Evolutionary conservation across 1,140 invertebrate genomes (phyloP), one percentile per base, ranked within the genome.

Genomic region (Aleiodes sp.): DNA sequence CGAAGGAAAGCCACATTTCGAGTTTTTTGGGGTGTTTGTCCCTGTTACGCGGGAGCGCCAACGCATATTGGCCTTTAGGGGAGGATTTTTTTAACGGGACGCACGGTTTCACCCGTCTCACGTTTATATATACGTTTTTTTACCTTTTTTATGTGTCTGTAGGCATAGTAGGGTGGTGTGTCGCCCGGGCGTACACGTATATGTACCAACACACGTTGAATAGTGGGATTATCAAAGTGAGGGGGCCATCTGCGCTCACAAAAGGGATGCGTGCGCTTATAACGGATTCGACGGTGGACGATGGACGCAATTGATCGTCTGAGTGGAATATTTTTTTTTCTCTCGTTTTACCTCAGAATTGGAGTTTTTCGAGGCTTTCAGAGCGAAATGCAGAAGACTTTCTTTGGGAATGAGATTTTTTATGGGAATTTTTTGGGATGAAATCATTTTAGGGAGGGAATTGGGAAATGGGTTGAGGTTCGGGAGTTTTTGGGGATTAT

Each of bases 161-260:
- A 29, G 24, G 31, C 29, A 26, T 59, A 59, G 9, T 59, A 26
- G 28, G 24, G 56, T 59, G 56, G 56, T 52, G 21, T 52, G 46
- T 31, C 56, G 56, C 56, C 56, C 56, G 28, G 56, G 24, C 24
- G 56, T n/a, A 29, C 68, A 72, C 61, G 70, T 75, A 65, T 74
- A 66, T 72, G 60, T 74, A 73, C 57, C 66, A 31, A 46, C 56
- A 59, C 26, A 59, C 56, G 28, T 29, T 26, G 21, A 59, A 59
- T 26, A 31, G n/a, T 59, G 56, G 56, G 56, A 59, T 59, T 59
- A 59, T 59, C 57, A 72, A 71, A 62, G 70, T 73, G 70, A 24
- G 61, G 67, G 59, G 64, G 72, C 74, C 74, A 76, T 76, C 74
- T 76, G 74, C 72, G 72, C 70, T 39, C 56, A 59, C 56, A 59